Evolutionary conservation across 37 sponge, comb jelly and placozoan genomes (phyloP), one percentile per base, ranked within the genome.

Genomic region (Dysidea cf. avara): DNA sequence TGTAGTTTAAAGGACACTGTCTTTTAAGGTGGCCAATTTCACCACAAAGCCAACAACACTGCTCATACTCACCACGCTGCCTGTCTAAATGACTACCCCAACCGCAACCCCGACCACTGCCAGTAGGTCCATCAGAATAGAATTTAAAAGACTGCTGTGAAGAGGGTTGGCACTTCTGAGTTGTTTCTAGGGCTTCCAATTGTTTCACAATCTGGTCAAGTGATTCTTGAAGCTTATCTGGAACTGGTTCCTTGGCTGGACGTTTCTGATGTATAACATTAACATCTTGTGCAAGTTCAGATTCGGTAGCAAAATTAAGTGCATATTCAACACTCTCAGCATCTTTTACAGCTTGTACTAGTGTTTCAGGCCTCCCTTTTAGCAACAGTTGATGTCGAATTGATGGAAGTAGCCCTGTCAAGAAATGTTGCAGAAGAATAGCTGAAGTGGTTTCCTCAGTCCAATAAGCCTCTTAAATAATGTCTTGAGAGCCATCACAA

Each of bases 301-400:
- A n/a, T n/a, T n/a, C n/a, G 22, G 11, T 7, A 18, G 54, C 56
- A 35, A 71, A 30, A 21, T 26, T 34, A 18, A 71, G 36, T 31
- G 57, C 68, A 66, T 65, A 65, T 61, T 77, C 68, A 17, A 66
- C 43, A 3, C 54, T 68, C 24, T 39, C 38, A 33, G 78, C 78
- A 37, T 39, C 68, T 26, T 37, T 34, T 12, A 77, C 34, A 13
- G 78, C 78, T 39, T 77, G 32, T 33, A 36, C 78, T 36, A 53
- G 29, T 16, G 56, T 66, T 22, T 33, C 58, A 38, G 78, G 78
- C 32, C 33, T 61, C 54, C 35, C 56, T 18, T 57, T 18, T 0
- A 76, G 37, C 32, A 66, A 30, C 34, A 76, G 21, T 52, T 76
- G 66, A 38, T 76, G 77, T 58, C 74, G 56, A 2, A 72, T 64